Base-by-base conservation (phyloP, 2,888 invertebrate species). In the Hanleya hanleyi region DNA sequence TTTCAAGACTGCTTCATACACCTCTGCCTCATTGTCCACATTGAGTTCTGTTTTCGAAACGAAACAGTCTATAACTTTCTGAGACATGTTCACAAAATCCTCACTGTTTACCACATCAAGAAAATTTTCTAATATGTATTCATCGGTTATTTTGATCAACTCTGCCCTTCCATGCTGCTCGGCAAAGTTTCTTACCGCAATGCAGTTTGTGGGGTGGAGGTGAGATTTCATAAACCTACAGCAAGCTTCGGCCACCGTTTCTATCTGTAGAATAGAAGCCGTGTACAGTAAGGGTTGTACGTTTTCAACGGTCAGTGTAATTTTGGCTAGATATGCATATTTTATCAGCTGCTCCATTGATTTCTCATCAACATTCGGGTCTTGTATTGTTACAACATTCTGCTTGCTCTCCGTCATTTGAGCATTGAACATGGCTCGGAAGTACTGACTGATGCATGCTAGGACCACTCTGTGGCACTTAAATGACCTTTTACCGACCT, bases 251-350 rank as follows among this genome's bases (percentile, higher is more conserved):
- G 90, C 90, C 5, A 92, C 91, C 32, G 85, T 81, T 72, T 91
- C 91, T 61, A 92, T 88, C 84, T 91, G 91, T 6, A 92, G 84
- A 67, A 92, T 90, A 29, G 91, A 90, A 1, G 92, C 89, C 1
- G 92, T 91, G 80, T 91, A 91, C 22, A 92, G 82, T n/a, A 92
- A 77, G 4, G 86, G 84, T 82, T 91, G 91, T 7, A 91, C 92
- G 80, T 90, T 91, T 12, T 89, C 88, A 1, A 87, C 84, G 49
- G 85, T 89, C 5, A 92, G 82, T 12, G 81, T 77, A 32, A 92
- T 87, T 71, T 87, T 87, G 38, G 89, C 87, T 4, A 91, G 91
- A 83, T 92, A 92, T 7, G 91, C 91, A 87, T 89, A 92, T 67
- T 90, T 84, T 7, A 92, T 83, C 5, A 91, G 83, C 18, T 83